Conservation (phyloP, 2,888 invertebrate species). For the Eudasyphora cyanicolor region DNA sequence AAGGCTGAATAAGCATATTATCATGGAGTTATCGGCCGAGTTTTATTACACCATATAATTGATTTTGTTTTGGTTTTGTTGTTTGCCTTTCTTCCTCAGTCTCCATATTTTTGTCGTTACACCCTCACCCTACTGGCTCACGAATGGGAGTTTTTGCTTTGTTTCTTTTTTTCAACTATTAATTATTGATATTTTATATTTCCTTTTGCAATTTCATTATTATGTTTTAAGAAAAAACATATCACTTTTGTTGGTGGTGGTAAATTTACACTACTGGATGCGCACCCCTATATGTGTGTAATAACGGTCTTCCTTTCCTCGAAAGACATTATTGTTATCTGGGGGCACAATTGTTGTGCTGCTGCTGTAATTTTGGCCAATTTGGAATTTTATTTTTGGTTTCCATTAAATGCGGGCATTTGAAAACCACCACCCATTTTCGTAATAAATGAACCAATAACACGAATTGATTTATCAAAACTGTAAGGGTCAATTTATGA, state of each 20-base stretch:
- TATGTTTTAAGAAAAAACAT: neutral
- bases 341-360: neutral
- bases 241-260: neutral
- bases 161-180: neutral
- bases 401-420: too few species aligned
- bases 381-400: too few species aligned
- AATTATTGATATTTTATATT: neutral
- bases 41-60: slow-evolving; percentile 1
- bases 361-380: neutral
- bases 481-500: too few species aligned
- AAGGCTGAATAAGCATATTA: neutral
- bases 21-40: neutral
- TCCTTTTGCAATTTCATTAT: neutral
- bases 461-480: too few species aligned
- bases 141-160: neutral
- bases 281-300: neutral
- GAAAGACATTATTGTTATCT: neutral
- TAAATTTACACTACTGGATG: too few species aligned
- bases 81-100: too few species aligned
- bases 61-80: neutral
- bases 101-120: too few species aligned
- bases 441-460: too few species aligned
- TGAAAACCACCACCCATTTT: too few species aligned
- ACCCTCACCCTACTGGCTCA: neutral
- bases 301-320: neutral